Percentiles rank a stretch among this genome's conserved stretches.
Conservation (phyloP, 2,113 vertebrate species). For the Saccopteryx bilineata region DNA sequence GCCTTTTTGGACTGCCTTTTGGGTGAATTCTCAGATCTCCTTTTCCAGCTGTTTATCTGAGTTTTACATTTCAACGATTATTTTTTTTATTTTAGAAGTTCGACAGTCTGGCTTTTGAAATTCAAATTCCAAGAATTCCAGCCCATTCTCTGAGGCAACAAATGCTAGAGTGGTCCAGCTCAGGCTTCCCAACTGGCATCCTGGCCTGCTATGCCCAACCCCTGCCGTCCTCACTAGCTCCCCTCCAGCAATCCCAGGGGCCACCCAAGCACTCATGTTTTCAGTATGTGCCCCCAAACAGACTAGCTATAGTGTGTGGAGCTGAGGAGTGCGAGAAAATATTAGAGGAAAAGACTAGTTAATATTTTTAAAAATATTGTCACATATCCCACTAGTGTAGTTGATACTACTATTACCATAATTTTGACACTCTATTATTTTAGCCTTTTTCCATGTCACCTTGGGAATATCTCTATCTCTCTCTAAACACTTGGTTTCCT, state of each 20-base stretch:
- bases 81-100: slow-evolving; percentile 8
- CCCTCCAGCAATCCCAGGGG: background rate
- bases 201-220: background rate
- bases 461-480: background rate
- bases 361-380: background rate
- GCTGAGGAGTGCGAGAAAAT: background rate
- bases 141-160: background rate
- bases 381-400: background rate
- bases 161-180: background rate
- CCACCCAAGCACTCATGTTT: background rate
- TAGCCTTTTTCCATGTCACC: background rate
- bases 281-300: background rate
- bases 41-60: background rate
- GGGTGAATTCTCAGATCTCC: background rate
- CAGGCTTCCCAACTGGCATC: background rate
- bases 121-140: background rate
- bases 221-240: background rate
- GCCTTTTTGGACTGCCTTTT: background rate
- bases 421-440: background rate
- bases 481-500: background rate
- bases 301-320: background rate
- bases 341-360: background rate
- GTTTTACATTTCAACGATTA: background rate
- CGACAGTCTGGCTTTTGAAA: background rate
- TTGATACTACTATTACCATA: background rate